Conservation (phyloP, 1,140 invertebrate genomes). For the Apis florea region DNA sequence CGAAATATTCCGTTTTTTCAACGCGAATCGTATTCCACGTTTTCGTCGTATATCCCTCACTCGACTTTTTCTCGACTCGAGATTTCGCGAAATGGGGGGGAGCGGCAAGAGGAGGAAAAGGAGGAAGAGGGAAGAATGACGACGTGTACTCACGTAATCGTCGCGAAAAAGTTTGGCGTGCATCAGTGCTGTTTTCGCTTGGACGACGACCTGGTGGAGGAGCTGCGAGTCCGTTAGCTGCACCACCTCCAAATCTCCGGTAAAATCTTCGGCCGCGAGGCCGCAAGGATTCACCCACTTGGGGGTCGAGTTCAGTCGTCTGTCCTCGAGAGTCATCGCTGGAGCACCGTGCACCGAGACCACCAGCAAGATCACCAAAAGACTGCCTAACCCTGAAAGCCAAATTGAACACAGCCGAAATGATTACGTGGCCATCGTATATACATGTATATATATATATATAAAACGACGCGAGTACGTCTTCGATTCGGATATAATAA, state of each 20-base stretch:
- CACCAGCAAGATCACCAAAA: slow-evolving; percentile 70
- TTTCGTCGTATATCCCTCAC: too few relatives aligned
- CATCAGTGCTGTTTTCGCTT: slow-evolving; percentile 78
- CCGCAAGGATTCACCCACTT: slow-evolving; percentile 82
- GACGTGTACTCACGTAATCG: slow-evolving; percentile 80
- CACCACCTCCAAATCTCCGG: slow-evolving; percentile 69
- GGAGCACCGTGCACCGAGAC: slow-evolving; percentile 74
- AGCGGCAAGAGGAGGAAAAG: too few relatives aligned
- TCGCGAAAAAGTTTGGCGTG: slow-evolving; percentile 79
- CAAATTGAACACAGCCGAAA: slow-evolving; percentile 16
- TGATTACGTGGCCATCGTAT: not conserved
- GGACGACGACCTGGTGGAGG: slow-evolving; percentile 76
- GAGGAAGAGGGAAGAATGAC: too few relatives aligned
- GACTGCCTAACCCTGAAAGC: slow-evolving; percentile 75
- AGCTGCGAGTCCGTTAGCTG: slow-evolving; percentile 75
- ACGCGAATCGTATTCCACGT: too few relatives aligned
- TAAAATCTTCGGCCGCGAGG: slow-evolving; percentile 71
- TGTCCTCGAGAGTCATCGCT: slow-evolving; percentile 68
- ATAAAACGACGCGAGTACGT: not conserved
- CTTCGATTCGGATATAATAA: too few relatives aligned
- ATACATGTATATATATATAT: not conserved
- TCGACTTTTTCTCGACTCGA: too few relatives aligned
- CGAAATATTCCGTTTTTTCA: too few relatives aligned
- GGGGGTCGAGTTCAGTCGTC: slow-evolving; percentile 65
- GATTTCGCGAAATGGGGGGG: too few relatives aligned